Base-by-base conservation (phyloP, 2,113 vertebrate species). In the Bambusicola thoracicus region DNA sequence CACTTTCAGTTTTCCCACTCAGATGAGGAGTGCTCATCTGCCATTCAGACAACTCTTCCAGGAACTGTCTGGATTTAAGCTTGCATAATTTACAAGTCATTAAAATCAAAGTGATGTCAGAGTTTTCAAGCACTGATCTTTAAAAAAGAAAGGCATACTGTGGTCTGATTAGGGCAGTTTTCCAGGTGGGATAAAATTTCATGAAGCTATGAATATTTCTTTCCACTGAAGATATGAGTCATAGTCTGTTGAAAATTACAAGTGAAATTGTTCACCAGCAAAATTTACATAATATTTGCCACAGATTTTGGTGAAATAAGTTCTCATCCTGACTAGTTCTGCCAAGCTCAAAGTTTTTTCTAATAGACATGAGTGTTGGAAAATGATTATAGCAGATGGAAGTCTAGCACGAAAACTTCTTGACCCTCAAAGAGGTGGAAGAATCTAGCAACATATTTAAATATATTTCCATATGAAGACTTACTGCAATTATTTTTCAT, bases 11-110 rank as follows among this genome's bases (percentile, higher is more conserved):
- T 79, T 86, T 84, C 51, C 18, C 41, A 53, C 30, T 72, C 44
- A 69, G 24, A 79, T 0, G 2, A 82, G 20, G 27, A 14, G 4
- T 24, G 4, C n/a, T 48, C 21, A 85, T 81, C 40, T 89, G 12
- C 48, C 67, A 87, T 81, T 81, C 51, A 61, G 49, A 74, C 20
- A 84, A n/a, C 16, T 82, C 29, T 73, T 81, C 43, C 36, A 81
- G 44, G 61, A 87, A 53, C 16, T 21, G 32, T 74, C 19, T 76
- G 81, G 66, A 49, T 85, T 30, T 25, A 79, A 72, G 38, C 61
- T 53, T 85, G 53, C 46, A 55, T 53, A 80, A 94, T 85, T 87
- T 94, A 17, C 72, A 89, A 83, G 17, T 38, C 15, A 78, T 70
- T 84, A 84, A 83, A 81, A 80, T 74, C 22, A 62, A 72, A 85